These are phyloP conservation scores for Toxotes lorentzi DNA, from an alignment of 2,797 vertebrate species.

Conservation along the genomic window DNA sequence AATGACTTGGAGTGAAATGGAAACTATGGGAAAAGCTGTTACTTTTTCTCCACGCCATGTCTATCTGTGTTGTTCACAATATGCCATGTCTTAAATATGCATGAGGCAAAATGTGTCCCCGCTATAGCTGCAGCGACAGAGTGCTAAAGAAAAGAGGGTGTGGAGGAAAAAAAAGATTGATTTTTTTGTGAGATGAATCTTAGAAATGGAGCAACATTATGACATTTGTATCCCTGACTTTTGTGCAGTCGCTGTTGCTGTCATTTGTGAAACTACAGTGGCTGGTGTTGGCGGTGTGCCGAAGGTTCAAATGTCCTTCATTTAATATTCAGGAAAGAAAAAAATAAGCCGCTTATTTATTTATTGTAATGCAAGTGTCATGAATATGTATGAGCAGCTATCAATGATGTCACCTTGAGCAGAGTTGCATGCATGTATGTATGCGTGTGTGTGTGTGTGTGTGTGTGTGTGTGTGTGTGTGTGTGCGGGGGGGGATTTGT, in stretches of 20 bases:
- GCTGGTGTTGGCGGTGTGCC: slow-evolving; percentile 29
- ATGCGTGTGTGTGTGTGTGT: background rate
- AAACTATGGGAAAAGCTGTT: slow-evolving; percentile 78
- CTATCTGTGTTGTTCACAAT: slow-evolving; percentile 64
- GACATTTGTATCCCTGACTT: slow-evolving; percentile 52
- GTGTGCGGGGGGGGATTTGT: background rate
- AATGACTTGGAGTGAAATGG: slow-evolving; percentile 71
- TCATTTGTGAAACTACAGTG: slow-evolving; percentile 51
- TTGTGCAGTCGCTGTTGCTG: slow-evolving; percentile 28
- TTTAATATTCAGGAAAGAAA: slow-evolving; percentile 62
- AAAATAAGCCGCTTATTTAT: slow-evolving; percentile 72
- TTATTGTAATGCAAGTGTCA: slow-evolving; percentile 70
- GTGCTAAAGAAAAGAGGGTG: slow-evolving; percentile 25
- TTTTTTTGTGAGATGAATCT: slow-evolving; percentile 60
- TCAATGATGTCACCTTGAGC: slow-evolving; percentile 76
- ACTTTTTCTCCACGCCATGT: slow-evolving; percentile 60
- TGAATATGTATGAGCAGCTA: slow-evolving; percentile 77
- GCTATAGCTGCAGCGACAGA: slow-evolving; percentile 29
- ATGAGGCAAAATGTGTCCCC: slow-evolving; percentile 74
- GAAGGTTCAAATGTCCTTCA: slow-evolving; percentile 69
- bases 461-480: slow-evolving; percentile 2
- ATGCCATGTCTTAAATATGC: slow-evolving; percentile 75
- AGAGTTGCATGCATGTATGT: background rate
- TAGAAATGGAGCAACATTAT: slow-evolving; percentile 57
- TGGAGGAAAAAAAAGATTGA: slow-evolving; percentile 38